Evolutionary conservation across 2,888 invertebrate species (phyloP), one percentile per base, ranked within the genome.

Genomic region (Stegana nigrithorax): DNA sequence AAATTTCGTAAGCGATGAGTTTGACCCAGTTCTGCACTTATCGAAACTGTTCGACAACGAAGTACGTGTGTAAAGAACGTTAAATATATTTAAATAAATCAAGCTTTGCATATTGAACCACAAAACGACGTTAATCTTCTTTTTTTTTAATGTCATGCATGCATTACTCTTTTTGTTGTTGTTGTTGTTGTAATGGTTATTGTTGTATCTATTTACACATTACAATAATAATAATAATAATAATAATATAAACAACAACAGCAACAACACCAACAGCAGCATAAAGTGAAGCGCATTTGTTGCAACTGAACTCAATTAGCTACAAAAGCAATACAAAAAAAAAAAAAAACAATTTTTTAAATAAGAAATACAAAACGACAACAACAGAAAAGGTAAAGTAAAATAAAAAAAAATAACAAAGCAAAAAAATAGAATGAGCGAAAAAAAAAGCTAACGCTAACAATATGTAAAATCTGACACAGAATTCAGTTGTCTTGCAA

Each of bases 381-480:
- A n/a, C n/a, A n/a, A n/a, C n/a, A n/a, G n/a, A n/a, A n/a, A n/a
- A n/a, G n/a, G 4, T 36, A 36, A 36, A 36, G 36, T 36, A 36
- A 36, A 36, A 7, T 5, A 36, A 36, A 36, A 36, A 36, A 36
- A 36, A n/a, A n/a, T n/a, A n/a, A n/a, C n/a, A n/a, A n/a, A n/a
- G n/a, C n/a, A n/a, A n/a, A n/a, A n/a, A n/a, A n/a, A n/a, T n/a
- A n/a, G n/a, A 36, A 36, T n/a, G 12, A 36, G 14, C 44, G 17
- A 14, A 44, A 14, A 44, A 44, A 44, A 44, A 44, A 44, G 19
- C 44, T 3, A 17, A 44, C 44, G 19, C 14, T 19, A 44, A 44
- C 44, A 44, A 44, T 63, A 69, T 72, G 72, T 69, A 67, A 70
- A 67, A 65, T 71, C 63, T 63, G 64, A 45, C 65, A 69, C 60